Percentiles rank a stretch among this genome's conserved stretches.
phyloP scores from a whole-genome alignment of 2,797 vertebrate species.

The Myotis planiceps region DNA sequence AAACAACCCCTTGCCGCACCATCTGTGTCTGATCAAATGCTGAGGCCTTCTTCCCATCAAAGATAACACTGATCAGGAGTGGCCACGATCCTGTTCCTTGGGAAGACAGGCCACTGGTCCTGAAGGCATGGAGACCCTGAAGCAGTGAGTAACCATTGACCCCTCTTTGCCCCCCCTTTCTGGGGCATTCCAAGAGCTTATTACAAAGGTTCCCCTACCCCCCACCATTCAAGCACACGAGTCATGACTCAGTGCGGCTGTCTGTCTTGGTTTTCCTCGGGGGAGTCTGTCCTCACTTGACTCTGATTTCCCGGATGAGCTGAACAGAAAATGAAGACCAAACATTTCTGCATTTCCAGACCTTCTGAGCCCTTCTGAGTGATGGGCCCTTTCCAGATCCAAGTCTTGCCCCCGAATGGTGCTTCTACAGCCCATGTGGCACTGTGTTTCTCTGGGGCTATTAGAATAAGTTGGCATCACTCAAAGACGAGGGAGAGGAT shows the following conservation, averaged over 20 bases:
- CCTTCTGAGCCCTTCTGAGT: neutral
- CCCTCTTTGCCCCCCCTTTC: neutral
- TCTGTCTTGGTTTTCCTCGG: neutral
- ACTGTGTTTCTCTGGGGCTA: neutral
- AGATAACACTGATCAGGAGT: constrained; percentile 69
- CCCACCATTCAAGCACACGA: neutral
- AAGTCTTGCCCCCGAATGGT: neutral
- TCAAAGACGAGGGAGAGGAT: neutral
- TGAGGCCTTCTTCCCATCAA: constrained; percentile 53
- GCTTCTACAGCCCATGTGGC: rapidly evolving
- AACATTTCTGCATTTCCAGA: neutral
- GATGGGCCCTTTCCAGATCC: neutral
- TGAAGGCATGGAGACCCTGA: neutral
- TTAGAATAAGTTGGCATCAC: neutral
- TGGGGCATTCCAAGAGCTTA: neutral
- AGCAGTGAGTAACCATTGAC: neutral
- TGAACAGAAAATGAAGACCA: neutral
- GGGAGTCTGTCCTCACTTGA: neutral
- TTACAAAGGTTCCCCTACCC: neutral
- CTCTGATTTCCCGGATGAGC: neutral
- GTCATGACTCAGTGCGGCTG: neutral
- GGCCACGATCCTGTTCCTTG: neutral
- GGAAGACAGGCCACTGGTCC: neutral
- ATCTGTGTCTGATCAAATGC: constrained; percentile 78
- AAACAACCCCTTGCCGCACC: constrained; percentile 66